Evolutionary conservation across 2,113 vertebrate genomes (phyloP).

Genomic region (Camelus bactrianus): DNA sequence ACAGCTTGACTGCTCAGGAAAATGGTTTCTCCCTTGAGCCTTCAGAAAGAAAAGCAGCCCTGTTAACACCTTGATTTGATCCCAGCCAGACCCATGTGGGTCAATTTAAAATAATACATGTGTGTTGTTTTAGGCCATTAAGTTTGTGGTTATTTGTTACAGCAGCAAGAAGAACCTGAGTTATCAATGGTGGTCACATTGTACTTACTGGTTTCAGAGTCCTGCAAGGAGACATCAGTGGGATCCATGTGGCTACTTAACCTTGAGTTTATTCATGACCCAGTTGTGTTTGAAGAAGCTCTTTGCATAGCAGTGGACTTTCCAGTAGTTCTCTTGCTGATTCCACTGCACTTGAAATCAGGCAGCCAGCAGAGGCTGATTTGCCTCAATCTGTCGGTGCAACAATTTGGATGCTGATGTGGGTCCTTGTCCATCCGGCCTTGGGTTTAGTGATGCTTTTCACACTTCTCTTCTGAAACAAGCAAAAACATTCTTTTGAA

Average conservation of each 20-base stretch:
- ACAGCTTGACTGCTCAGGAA: not conserved
- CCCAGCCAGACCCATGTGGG: not conserved
- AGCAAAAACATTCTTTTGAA: not conserved
- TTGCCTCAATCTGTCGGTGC: conserved; percentile 95
- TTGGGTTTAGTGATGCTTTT: conserved; percentile 7
- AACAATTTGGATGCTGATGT: conserved; percentile 96
- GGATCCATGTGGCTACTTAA: conserved; percentile 94
- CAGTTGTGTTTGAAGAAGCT: conserved; percentile 95
- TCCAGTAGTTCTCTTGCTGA: conserved; percentile 95
- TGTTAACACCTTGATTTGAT: not conserved
- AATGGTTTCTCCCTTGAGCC: not conserved
- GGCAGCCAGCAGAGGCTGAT: conserved; percentile 94
- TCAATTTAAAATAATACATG: not conserved
- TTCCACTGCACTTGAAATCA: conserved; percentile 95
- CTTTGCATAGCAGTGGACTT: conserved; percentile 95
- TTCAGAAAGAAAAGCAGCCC: not conserved
- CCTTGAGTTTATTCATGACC: conserved; percentile 96
- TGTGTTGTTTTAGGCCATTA: not conserved
- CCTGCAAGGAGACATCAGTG: conserved; percentile 92
- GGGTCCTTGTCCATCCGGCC: conserved; percentile 92
- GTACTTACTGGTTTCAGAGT: not conserved
- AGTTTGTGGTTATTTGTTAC: not conserved
- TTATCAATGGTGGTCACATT: conserved; percentile 94
- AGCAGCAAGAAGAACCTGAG: conserved; percentile 70
- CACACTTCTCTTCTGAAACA: not conserved